Conservation (phyloP, 2,113 vertebrate genomes). For the Eptesicus fuscus region DNA sequence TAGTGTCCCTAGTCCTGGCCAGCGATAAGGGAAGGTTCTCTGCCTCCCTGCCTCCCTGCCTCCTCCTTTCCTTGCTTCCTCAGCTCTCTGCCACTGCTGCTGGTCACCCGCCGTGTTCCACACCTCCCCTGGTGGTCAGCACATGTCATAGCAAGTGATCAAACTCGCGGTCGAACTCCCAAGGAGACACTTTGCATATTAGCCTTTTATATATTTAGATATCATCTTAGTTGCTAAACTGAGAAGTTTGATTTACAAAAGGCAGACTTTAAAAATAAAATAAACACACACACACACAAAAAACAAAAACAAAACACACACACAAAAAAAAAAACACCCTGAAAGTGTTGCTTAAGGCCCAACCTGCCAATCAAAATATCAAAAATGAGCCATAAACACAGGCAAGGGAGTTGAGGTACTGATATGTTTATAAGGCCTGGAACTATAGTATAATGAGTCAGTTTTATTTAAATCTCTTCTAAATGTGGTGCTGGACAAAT, state of each 20-base stretch:
- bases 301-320: neutral
- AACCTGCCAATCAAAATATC: slow-evolving; percentile 58
- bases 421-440: neutral
- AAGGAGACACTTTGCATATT: too few relatives aligned
- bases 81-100: too few relatives aligned
- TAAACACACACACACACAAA: neutral
- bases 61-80: too few relatives aligned
- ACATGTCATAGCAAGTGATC: too few relatives aligned
- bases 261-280: neutral
- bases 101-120: too few relatives aligned
- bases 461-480: slow-evolving; percentile 46
- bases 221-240: neutral
- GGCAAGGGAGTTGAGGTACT: neutral
- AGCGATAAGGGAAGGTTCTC: too few relatives aligned
- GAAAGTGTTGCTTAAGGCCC: slow-evolving; percentile 19
- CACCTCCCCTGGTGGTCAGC: too few relatives aligned
- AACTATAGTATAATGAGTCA: slow-evolving; percentile 49
- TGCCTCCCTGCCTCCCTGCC: too few relatives aligned
- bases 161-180: too few relatives aligned
- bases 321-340: neutral
- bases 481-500: slow-evolving; percentile 10
- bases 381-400: slow-evolving; percentile 43
- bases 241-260: neutral
- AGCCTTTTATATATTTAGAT: neutral
- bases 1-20: too few relatives aligned